Base-by-base conservation (phyloP, 2,797 vertebrate species). In the Schizopygopsis pylzovi region DNA sequence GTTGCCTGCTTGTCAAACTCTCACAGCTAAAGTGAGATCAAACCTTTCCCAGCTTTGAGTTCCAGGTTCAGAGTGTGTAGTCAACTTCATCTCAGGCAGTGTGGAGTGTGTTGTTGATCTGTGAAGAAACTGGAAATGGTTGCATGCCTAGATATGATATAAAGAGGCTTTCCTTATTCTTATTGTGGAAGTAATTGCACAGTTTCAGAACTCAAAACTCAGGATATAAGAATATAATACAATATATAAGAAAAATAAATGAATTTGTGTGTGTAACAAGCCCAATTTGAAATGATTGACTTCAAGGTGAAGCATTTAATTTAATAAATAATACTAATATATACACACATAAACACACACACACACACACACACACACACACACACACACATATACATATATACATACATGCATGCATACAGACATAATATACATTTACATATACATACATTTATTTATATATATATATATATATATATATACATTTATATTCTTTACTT, bases 1-100 rank as follows among this genome's bases (percentile, higher is more conserved):
- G 49, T 59, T 61, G 76, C 79, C 84, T 85, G 84, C 78, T 75
- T 85, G 84, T 81, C 78, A 81, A 79, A 45, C 39, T 85, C 83
- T 73, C 56, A 49, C 52, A 61, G 84, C 78, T 81, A 75, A 85
- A 80, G 77, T 52, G 43, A 85, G 78, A 85, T 85, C 68, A 85
- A 85, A 73, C 68, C 43, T 81, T 73, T 80, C 4, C n/a, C 45
- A 45, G 76, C 65, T 61, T 61, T 71, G 52, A 72, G 39, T 59
- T 70, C 13, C 52, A 61, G 41, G 43, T 79, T 79, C 54, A 63
- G 33, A 79, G 52, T 45, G 37, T 49, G 67, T n/a, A 76, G 72
- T 83, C 59, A 22, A 43, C 63, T 43, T 65, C 25, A 71, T 70
- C 43, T 59, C 25, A 65, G 28, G 54, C 43, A 49, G 67, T 39